Conservation (phyloP, 2,888 invertebrate species). For the Alviniconcha strummeri region DNA sequence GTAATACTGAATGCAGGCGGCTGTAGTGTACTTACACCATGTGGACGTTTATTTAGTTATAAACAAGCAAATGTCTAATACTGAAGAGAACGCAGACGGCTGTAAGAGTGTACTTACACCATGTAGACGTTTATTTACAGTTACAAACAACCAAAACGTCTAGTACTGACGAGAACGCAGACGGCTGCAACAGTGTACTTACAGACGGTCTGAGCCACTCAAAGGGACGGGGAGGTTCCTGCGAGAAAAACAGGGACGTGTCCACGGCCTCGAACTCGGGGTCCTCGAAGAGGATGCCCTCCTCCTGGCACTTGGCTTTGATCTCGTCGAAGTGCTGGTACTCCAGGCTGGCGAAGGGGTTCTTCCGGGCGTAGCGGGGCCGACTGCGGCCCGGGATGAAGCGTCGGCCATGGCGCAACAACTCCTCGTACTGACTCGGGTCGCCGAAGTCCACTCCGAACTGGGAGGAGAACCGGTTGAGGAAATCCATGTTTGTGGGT, state of each 20-base stretch:
- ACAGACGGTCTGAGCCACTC: slow-evolving; percentile 91
- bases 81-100: too few relatives aligned
- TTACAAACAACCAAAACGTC: neutral
- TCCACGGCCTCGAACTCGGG: slow-evolving; percentile 89
- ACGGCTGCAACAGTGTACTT: slow-evolving; percentile 40
- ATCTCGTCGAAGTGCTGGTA: slow-evolving; percentile 93
- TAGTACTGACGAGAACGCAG: neutral
- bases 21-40: too few relatives aligned
- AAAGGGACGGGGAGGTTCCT: slow-evolving; percentile 86
- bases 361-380: slow-evolving; percentile 9
- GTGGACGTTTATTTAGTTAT: too few relatives aligned
- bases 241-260: slow-evolving; percentile 88
- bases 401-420: neutral
- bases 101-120: too few relatives aligned
- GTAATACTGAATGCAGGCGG: too few relatives aligned
- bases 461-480: neutral
- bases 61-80: too few relatives aligned
- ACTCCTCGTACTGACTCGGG: slow-evolving; percentile 4
- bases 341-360: slow-evolving; percentile 36
- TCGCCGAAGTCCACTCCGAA: slow-evolving; percentile 17
- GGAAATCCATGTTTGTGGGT: slow-evolving; percentile 13
- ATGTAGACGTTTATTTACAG: too few relatives aligned
- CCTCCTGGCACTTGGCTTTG: slow-evolving; percentile 81
- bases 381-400: slow-evolving; percentile 1
- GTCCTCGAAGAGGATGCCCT: slow-evolving; percentile 89